Conservation (phyloP, 2,797 vertebrate species). For the Parauchenoglanis punctatus region DNA sequence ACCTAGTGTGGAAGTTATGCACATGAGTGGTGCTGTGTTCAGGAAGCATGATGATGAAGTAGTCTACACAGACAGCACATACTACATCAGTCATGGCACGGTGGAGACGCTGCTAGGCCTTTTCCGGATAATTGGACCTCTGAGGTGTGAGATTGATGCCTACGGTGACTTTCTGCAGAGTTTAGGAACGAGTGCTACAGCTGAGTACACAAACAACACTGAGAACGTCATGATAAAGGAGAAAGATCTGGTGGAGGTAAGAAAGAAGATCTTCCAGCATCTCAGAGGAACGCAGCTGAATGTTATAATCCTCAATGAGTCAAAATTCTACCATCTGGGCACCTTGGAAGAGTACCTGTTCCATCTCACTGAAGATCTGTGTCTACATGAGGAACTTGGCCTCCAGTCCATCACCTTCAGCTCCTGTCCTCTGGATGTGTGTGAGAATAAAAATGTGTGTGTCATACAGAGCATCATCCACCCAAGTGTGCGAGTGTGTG, state of each 20-base stretch:
- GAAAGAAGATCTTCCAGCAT: conserved; percentile 80
- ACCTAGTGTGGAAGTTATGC: conserved; percentile 82
- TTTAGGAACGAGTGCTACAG: conserved; percentile 80
- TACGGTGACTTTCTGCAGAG: conserved; percentile 97
- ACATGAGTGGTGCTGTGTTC: conserved; percentile 74
- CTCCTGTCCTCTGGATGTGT: conserved; percentile 44
- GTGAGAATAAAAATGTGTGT: conserved; percentile 61
- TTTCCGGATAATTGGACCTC: conserved; percentile 74
- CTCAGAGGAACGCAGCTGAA: conserved; percentile 84
- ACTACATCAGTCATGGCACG: conserved; percentile 82
- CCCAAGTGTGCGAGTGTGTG: conserved; percentile 70
- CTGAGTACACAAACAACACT: conserved; percentile 77
- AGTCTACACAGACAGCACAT: conserved; percentile 95
- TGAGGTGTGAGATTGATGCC: conserved; percentile 91
- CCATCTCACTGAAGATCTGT: conserved; percentile 79
- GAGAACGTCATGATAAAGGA: conserved; percentile 75
- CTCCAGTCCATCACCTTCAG: conserved; percentile 82
- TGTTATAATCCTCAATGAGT: conserved; percentile 87
- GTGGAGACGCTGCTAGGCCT: conserved; percentile 74
- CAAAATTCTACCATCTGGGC: conserved; percentile 92
- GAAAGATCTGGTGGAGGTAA: conserved; percentile 69
- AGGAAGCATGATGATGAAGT: conserved; percentile 62
- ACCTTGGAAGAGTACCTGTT: conserved; percentile 87
- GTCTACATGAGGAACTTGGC: conserved; percentile 79
- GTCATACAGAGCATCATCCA: conserved; percentile 83